Percentiles rank a stretch among this genome's conserved stretches.
phyloP scores from a whole-genome alignment of 1,140 invertebrate species.

The Eriocheir sinensis region DNA sequence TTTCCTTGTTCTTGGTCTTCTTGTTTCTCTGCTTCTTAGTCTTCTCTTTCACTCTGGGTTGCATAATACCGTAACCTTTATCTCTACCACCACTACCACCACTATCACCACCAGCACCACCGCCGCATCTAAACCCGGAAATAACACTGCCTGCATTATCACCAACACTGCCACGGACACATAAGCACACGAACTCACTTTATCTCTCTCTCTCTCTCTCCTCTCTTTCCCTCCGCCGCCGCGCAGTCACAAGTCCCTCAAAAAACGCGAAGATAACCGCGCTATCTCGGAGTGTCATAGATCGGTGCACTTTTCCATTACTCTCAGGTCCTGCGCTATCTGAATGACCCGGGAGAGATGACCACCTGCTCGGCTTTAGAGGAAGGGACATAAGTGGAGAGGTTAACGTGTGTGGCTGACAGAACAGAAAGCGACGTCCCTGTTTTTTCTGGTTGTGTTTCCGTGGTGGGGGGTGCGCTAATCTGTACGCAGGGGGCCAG shows the following conservation, averaged over 20 bases:
- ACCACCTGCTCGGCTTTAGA: neutral
- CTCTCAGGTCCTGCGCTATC: neutral
- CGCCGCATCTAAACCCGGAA: neutral
- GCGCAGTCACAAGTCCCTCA: neutral
- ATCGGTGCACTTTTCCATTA: slow-evolving; percentile 15
- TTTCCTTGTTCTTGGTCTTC: too few species aligned
- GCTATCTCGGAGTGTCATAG: neutral
- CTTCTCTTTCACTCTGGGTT: too few species aligned
- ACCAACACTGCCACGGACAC: neutral
- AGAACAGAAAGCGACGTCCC: neutral
- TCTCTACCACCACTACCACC: too few species aligned
- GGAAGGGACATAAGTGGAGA: neutral
- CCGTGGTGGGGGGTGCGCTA: too few species aligned
- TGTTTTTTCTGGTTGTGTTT: neutral
- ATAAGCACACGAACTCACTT: neutral
- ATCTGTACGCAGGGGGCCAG: too few species aligned
- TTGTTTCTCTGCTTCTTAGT: too few species aligned
- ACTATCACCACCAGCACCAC: neutral
- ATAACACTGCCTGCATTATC: neutral
- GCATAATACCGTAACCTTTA: too few species aligned
- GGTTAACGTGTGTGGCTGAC: neutral
- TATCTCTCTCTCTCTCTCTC: too few species aligned
- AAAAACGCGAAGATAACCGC: neutral
- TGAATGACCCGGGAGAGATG: neutral
- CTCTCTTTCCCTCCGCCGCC: too few species aligned